Evolutionary conservation across 2,888 invertebrate species (phyloP).

Genomic region (Metallyticus violacea): DNA sequence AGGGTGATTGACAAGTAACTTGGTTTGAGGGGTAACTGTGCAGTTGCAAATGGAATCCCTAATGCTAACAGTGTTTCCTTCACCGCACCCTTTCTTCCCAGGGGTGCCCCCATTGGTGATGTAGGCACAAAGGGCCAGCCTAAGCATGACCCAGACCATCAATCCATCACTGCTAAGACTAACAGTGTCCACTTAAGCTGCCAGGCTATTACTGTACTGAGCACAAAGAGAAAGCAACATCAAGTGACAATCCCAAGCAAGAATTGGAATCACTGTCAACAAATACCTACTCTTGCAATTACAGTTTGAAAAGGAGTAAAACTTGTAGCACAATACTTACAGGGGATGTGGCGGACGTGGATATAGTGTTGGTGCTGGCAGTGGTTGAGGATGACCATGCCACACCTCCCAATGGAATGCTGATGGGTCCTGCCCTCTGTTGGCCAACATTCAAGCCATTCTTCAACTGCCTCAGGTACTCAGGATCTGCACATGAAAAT

Average conservation of each 20-base stretch:
- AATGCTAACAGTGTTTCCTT: too few relatives aligned
- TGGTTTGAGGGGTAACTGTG: too few relatives aligned
- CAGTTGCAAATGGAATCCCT: too few relatives aligned
- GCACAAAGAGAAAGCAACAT: too few relatives aligned
- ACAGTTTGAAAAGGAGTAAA: not conserved
- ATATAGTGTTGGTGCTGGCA: not conserved
- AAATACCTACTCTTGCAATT: not conserved
- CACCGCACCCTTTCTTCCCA: too few relatives aligned
- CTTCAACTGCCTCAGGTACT: slow-evolving; percentile 76
- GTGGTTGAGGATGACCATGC: slow-evolving; percentile 36
- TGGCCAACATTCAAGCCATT: slow-evolving; percentile 48
- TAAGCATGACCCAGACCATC: too few relatives aligned
- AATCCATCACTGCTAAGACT: too few relatives aligned
- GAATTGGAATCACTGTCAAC: not conserved
- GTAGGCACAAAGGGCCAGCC: too few relatives aligned
- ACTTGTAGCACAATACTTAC: slow-evolving; percentile 7
- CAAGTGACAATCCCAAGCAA: not conserved
- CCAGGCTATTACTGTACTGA: too few relatives aligned
- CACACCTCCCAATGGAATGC: slow-evolving; percentile 39
- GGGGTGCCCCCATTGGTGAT: too few relatives aligned
- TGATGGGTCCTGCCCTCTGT: slow-evolving; percentile 41
- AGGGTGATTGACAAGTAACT: too few relatives aligned
- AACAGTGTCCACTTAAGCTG: too few relatives aligned
- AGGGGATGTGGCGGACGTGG: slow-evolving; percentile 28
- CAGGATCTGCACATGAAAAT: slow-evolving; percentile 77